These are phyloP conservation scores for Euproctis similis DNA, from an alignment of 2,888 invertebrate species.

Conservation along the genomic window DNA sequence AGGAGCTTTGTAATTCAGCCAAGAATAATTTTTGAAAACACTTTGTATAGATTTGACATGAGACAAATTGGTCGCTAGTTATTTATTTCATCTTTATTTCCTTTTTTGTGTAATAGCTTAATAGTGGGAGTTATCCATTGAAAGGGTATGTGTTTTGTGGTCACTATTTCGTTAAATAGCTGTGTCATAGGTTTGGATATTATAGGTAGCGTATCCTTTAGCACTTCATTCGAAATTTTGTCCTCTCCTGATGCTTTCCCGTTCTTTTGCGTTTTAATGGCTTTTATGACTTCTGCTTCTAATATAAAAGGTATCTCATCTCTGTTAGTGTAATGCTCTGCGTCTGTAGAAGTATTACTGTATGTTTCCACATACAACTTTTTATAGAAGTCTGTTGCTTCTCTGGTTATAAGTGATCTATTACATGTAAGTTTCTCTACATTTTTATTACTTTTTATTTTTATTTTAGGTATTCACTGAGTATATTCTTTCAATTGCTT, in stretches of 20 bases:
- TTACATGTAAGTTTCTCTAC: background rate
- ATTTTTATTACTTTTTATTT: slow-evolving; percentile 1
- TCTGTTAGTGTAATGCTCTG: background rate
- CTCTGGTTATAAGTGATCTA: background rate
- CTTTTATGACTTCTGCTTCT: slow-evolving; percentile 3
- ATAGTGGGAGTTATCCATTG: slow-evolving; percentile 14
- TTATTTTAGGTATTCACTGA: slow-evolving; percentile 16
- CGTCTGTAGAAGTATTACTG: background rate
- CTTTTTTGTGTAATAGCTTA: slow-evolving; percentile 16
- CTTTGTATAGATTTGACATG: slow-evolving; percentile 18
- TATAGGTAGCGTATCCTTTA: slow-evolving; percentile 1
- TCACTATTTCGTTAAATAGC: slow-evolving; percentile 13
- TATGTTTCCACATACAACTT: slow-evolving; percentile 1
- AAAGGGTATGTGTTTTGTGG: slow-evolving; percentile 7
- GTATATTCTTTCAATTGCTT: slow-evolving; percentile 13
- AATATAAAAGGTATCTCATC: slow-evolving; percentile 1
- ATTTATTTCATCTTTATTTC: slow-evolving; percentile 12
- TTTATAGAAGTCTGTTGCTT: slow-evolving; percentile 3
- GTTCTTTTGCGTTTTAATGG: slow-evolving; percentile 5
- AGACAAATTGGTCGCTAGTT: slow-evolving; percentile 21
- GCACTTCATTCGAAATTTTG: slow-evolving; percentile 7
- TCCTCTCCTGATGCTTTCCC: slow-evolving; percentile 8
- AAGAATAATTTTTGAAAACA: slow-evolving; percentile 19
- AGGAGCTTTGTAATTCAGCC: slow-evolving; percentile 10
- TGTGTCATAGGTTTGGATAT: slow-evolving; percentile 6